Conservation (phyloP, 2,113 vertebrate genomes). For the Phyllostomus discolor region DNA sequence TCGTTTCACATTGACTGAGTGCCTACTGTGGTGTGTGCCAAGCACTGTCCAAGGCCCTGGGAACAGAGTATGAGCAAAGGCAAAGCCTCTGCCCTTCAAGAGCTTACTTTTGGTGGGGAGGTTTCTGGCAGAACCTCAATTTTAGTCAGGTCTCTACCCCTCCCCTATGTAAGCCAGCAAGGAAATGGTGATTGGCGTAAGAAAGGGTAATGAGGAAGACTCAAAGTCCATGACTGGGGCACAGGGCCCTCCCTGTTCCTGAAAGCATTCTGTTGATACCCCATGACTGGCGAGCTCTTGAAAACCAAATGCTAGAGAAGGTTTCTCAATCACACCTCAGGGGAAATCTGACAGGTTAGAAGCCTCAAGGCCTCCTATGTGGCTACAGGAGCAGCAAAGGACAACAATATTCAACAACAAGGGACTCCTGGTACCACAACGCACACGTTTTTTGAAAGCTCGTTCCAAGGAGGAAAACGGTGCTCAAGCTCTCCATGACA, state of each 20-base stretch:
- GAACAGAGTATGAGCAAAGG: background rate
- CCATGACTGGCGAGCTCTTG: background rate
- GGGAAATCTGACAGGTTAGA: background rate
- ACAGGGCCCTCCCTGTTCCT: background rate
- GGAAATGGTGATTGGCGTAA: background rate
- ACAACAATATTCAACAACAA: background rate
- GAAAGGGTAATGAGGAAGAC: background rate
- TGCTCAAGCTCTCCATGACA: background rate
- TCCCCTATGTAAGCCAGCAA: background rate
- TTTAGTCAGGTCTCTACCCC: background rate
- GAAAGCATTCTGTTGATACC: background rate
- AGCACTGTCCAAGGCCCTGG: background rate
- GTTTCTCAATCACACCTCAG: background rate
- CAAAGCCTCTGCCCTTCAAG: background rate
- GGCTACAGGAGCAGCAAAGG: background rate
- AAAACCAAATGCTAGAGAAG: background rate
- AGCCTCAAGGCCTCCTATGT: background rate
- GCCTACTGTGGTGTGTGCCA: background rate
- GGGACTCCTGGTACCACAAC: background rate
- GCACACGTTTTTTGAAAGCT: background rate
- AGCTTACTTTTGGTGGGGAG: background rate
- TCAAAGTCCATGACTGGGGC: background rate
- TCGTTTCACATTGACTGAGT: background rate
- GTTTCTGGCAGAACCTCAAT: background rate
- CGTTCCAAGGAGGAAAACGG: background rate